Base-by-base conservation (phyloP, 1,140 invertebrate genomes). In the Trichoplusia ni region DNA sequence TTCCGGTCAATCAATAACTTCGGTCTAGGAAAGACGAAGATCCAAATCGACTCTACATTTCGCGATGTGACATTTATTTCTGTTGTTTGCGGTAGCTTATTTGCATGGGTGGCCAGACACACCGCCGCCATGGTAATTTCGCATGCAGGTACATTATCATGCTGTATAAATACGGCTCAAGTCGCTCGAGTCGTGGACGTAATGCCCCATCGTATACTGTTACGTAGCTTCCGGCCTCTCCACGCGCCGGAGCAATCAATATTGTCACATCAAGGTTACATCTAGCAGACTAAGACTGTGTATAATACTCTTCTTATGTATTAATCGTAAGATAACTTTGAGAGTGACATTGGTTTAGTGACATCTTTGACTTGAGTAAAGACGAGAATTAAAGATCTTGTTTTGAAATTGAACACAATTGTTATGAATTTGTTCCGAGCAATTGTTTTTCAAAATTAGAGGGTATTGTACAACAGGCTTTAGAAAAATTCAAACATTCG, bases 121-220 rank as follows among this genome's bases (percentile, higher is more conserved):
- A 9, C 2, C 1, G 19, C 37, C 33, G 33, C 13, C 11, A 14
- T 5, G 38, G n/a, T 18, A 31, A 51, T 51, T 33, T 27, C 13
- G 11, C 38, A 54, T 27, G 51, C 35, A 40, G 25, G 51, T 38
- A 46, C 11, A 54, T 9, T 54, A 54, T 38, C 18, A 27, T 54
- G n/a, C 14, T 25, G 13, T 21, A 9, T 8, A 14, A 7, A 37
- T 33, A 13, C 14, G 5, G 13, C 46, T 54, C 13, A 1, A 58
- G 25, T 42, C 16, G 46, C 8, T 40, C 46, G 14, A 16, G 23
- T 62, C 11, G 47, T 44, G 14, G 23, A 40, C 33, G 18, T 44
- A 31, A 27, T 37, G 31, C 21, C 14, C 51, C 51, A 56, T 40
- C 19, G 37, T 64, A 54, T 64, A 61, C 40, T 56, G 31, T 64